These are phyloP conservation scores for Acanthisitta chloris DNA, from an alignment of 2,113 vertebrate species.

Conservation along the genomic window DNA sequence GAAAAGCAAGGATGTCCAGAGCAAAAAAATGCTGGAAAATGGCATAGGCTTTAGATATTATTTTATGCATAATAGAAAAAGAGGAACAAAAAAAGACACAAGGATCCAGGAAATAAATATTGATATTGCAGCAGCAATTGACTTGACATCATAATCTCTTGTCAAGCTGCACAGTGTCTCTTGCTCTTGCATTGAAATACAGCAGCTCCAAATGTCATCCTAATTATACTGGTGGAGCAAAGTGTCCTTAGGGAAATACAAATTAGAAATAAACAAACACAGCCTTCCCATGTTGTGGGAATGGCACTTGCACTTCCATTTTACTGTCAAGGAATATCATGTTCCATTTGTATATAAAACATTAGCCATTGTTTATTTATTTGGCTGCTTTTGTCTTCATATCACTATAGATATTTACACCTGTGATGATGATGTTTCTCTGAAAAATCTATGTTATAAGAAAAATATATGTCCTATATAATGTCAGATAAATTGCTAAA, in stretches of 20 bases:
- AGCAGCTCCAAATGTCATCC: conserved; percentile 55
- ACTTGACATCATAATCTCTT: conserved; percentile 44
- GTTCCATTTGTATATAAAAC: neutral
- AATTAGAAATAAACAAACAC: conserved; percentile 35
- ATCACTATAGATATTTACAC: neutral
- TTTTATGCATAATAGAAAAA: neutral
- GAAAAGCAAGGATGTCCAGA: neutral
- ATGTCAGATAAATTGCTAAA: neutral
- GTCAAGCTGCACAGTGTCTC: neutral
- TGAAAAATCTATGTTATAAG: neutral
- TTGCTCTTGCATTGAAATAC: conserved; percentile 26
- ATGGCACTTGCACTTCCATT: neutral
- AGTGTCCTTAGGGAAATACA: conserved; percentile 22
- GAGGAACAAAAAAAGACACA: neutral
- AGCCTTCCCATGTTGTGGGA: neutral
- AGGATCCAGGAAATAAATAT: neutral
- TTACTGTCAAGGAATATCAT: neutral
- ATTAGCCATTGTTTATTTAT: neutral
- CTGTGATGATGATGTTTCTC: neutral
- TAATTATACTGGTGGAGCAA: conserved; percentile 38
- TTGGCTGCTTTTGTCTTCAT: neutral
- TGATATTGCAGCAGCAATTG: conserved; percentile 40
- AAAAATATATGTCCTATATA: neutral
- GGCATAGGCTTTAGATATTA: neutral
- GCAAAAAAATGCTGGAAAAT: neutral